Evolutionary conservation across 2,888 invertebrate genomes (phyloP), one percentile per base, ranked within the genome.

Genomic region (Lepidonotus clava): DNA sequence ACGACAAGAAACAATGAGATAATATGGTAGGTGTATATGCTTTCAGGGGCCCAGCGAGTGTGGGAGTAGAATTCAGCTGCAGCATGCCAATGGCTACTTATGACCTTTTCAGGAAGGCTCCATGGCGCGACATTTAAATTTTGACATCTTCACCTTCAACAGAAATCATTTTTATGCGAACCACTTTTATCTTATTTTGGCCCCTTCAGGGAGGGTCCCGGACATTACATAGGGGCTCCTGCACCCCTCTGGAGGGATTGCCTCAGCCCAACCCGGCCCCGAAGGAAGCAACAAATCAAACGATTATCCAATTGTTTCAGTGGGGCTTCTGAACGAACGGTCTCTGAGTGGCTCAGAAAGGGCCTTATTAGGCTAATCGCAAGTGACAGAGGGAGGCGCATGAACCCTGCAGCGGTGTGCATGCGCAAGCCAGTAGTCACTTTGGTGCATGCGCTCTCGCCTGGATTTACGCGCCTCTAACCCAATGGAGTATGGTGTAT

Each of bases 241-340:
- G n/a, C 61, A 11, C 61, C 1, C 24, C 61, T 11, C 61, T 11
- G 5, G 61, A 24, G 11, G 28, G 24, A 61, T n/a, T 61, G 24
- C n/a, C 61, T 61, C 11, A 24, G 24, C 61, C 61, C 24, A 24
- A 61, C 61, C 28, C 11, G 28, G 61, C 61, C 28, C 28, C 28
- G 61, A 28, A 61, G 61, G 61, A 61, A 61, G 61, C 61, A 28
- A 32, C 28, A 61, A 61, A 61, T 61, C 61, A 61, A 61, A 61
- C 32, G 61, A 61, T 61, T 61, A 61, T 61, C 61, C 61, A 61
- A 61, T 61, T 61, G 61, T 61, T 61, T 61, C 24, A 61, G 61
- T 2, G 61, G 2, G 11, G 53, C 53, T 53, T 11, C 24, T 4
- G 61, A 11, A 24, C 61, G 28, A 61, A 28, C 11, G 28, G 28